Percentiles rank a stretch among this genome's conserved stretches.
These are phyloP conservation scores for Drosophila persimilis DNA, from an alignment of 1,140 invertebrate species.

Conservation along the genomic window DNA sequence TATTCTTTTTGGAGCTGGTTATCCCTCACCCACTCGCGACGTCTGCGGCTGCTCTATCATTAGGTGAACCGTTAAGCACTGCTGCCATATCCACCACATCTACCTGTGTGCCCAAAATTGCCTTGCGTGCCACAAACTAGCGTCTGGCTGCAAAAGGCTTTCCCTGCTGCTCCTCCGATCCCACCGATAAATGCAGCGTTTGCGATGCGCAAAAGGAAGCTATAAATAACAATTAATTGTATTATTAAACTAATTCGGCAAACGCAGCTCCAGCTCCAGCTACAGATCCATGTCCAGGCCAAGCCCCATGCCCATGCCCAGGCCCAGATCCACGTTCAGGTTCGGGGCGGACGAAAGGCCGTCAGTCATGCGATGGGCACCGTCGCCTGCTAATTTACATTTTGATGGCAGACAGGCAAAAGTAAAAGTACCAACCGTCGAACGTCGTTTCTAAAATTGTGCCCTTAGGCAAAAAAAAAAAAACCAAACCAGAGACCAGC, in stretches of 20 bases:
- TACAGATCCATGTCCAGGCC: neutral
- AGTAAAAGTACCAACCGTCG: conserved; percentile 58
- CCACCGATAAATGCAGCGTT: conserved; percentile 50
- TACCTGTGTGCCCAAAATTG: conserved; percentile 21
- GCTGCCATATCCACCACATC: neutral
- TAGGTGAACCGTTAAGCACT: conserved; percentile 54
- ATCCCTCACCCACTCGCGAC: conserved; percentile 25
- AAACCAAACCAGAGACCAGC: conserved; percentile 5
- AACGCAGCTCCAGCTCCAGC: conserved; percentile 11
- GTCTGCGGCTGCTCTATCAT: conserved; percentile 42
- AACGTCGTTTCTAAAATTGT: conserved; percentile 64
- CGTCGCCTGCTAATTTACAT: conserved; percentile 69
- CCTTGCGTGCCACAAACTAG: conserved; percentile 68
- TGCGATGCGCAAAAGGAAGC: conserved; percentile 60
- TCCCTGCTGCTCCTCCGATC: conserved; percentile 2
- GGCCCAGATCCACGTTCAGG: neutral
- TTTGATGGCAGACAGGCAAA: conserved; percentile 53
- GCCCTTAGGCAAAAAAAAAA: conserved; percentile 51
- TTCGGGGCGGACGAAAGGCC: conserved; percentile 59
- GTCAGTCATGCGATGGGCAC: conserved; percentile 72
- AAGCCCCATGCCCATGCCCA: neutral
- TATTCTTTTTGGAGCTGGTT: neutral
- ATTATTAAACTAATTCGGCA: conserved; percentile 77
- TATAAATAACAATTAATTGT: conserved; percentile 81
- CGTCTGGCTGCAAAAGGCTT: conserved; percentile 38